Evolutionary conservation across 2,888 invertebrate species (phyloP).

Genomic region (Taphrorychus bicolor): DNA sequence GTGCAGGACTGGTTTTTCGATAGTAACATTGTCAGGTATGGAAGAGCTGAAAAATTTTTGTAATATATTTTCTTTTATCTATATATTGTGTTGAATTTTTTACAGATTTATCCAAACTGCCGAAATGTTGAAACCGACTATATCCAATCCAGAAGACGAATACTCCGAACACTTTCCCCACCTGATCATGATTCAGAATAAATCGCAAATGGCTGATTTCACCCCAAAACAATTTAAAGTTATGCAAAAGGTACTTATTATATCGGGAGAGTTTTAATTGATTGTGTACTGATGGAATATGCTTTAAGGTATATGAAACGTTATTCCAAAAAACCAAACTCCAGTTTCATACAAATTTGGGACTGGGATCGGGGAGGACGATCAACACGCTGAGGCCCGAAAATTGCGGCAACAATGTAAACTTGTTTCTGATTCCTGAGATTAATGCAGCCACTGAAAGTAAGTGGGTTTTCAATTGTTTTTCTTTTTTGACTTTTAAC

Average conservation of each 20-base stretch:
- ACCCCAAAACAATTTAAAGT: slow-evolving; percentile 65
- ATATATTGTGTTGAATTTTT: too few relatives aligned
- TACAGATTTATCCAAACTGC: slow-evolving; percentile 84
- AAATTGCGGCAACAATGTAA: slow-evolving; percentile 68
- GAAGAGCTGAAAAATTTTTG: too few relatives aligned
- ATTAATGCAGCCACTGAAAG: slow-evolving; percentile 54
- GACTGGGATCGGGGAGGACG: slow-evolving; percentile 61
- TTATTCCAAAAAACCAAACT: slow-evolving; percentile 71
- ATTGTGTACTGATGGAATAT: too few relatives aligned
- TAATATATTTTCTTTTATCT: too few relatives aligned
- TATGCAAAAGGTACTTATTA: slow-evolving; percentile 65
- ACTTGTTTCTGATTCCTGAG: slow-evolving; percentile 74
- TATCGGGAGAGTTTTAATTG: not conserved
- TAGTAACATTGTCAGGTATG: slow-evolving; percentile 77
- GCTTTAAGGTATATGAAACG: slow-evolving; percentile 58
- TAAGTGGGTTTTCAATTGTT: slow-evolving; percentile 12
- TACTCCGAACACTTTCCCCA: slow-evolving; percentile 83
- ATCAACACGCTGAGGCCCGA: slow-evolving; percentile 63
- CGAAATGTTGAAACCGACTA: slow-evolving; percentile 85
- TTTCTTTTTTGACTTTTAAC: not conserved
- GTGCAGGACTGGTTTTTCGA: slow-evolving; percentile 91
- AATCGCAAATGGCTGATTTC: slow-evolving; percentile 77
- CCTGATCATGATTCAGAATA: slow-evolving; percentile 82
- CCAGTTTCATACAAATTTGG: slow-evolving; percentile 72
- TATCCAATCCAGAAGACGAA: slow-evolving; percentile 71